Base-by-base conservation (phyloP, 2,797 vertebrate genomes). In the Protonibea diacanthus region DNA sequence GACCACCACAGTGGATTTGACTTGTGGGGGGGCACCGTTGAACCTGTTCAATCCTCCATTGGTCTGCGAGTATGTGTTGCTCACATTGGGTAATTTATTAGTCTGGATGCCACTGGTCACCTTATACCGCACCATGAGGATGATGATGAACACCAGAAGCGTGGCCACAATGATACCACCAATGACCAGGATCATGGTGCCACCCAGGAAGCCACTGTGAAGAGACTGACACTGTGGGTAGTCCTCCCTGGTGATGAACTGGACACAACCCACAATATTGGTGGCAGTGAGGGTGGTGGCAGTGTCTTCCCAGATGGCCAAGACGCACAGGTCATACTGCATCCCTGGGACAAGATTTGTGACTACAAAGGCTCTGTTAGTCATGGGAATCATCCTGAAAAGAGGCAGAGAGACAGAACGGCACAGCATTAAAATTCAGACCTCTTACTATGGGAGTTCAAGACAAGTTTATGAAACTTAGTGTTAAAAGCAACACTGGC, bases 121-220 rank as follows among this genome's bases (percentile, higher is more conserved):
- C 77, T 98, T 98, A 64, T 99, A 99, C 63, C 97, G 97, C 62
- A 99, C 97, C 98, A 99, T 97, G 62, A 99, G 97, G 68, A 99
- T 97, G 79, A 99, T 92, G 38, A 99, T 98, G 89, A 99, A 99
- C 65, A 99, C 97, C 88, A 99, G 88, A 38, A 99, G 93, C 0
- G 97, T 99, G 20, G 96, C 97, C 84, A 99, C 98, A 8, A 99
- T 98, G 82, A 99, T 95, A 74, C 98, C 98, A 9, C 98, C 98
- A 0, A 99, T 97, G 80, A 98, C 94, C 82, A 99, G 94, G 89
- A 99, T 99, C 97, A 99, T 97, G 74, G 98, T 99, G 33, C 98
- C 98, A 0, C 98, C 98, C 82, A 99, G 93, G 88, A 99, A 97
- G 80, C 98, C 97, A 79, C 97, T 97, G 92, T 97, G 97, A 87